Evolutionary conservation across 2,888 invertebrate species (phyloP).

Genomic region (Timema podura): DNA sequence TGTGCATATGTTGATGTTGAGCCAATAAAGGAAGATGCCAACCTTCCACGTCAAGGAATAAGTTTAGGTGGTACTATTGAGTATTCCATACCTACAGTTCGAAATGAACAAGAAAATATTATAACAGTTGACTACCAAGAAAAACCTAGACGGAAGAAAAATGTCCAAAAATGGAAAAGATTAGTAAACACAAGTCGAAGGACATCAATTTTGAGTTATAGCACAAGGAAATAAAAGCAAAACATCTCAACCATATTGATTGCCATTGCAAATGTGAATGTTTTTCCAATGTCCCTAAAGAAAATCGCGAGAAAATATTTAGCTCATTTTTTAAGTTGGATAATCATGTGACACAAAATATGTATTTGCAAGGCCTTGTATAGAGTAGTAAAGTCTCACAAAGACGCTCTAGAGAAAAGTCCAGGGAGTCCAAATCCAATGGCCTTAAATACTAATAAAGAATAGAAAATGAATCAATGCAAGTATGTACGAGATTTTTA

Average conservation of each 20-base stretch:
- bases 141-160: too few species aligned
- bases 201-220: too few species aligned
- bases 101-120: too few species aligned
- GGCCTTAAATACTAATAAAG: not conserved
- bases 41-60: too few species aligned
- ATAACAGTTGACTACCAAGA: too few species aligned
- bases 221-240: too few species aligned
- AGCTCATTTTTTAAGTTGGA: not conserved
- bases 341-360: not conserved
- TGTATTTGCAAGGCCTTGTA: not conserved
- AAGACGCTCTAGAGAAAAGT: not conserved
- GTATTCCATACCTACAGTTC: too few species aligned
- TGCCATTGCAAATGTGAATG: not conserved
- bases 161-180: too few species aligned
- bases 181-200: too few species aligned
- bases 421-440: not conserved
- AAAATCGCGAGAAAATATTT: not conserved
- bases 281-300: not conserved
- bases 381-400: not conserved
- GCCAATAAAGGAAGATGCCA: too few species aligned
- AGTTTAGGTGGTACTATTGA: too few species aligned
- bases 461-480: not conserved
- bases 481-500: not conserved
- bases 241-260: not conserved
- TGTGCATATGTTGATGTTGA: too few species aligned